Evolutionary conservation across 53 echinoderm and acorn worm species (phyloP).

Genomic region (Antedon mediterranea): DNA sequence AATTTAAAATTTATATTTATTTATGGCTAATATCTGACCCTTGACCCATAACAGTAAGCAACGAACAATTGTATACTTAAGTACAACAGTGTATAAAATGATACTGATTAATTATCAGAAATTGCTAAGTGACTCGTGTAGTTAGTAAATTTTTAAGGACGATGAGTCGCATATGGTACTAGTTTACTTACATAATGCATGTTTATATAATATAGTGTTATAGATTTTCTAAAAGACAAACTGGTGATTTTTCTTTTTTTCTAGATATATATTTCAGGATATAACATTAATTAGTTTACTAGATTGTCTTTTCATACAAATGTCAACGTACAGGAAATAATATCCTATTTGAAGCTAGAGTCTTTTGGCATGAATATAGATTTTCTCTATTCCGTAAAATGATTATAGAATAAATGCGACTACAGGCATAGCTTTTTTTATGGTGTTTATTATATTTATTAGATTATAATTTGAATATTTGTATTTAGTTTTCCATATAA

Average conservation of each 20-base stretch:
- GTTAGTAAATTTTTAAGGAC: background rate
- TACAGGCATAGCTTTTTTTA: background rate
- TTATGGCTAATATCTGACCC: background rate
- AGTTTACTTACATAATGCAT: background rate
- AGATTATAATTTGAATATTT: no score
- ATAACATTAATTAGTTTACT: background rate
- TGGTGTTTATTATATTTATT: background rate
- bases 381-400: background rate
- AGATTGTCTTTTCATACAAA: background rate
- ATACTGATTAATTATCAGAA: background rate
- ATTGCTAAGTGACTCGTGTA: background rate
- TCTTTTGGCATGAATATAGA: background rate
- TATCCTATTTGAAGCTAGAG: background rate
- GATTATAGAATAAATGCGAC: background rate
- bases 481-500: no score
- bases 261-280: constrained; percentile 1
- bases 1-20: background rate
- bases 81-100: background rate
- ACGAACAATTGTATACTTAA: background rate
- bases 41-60: background rate
- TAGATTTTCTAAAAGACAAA: background rate
- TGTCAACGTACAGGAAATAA: no score
- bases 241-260: background rate
- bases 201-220: background rate
- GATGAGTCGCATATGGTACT: background rate